phyloP scores from a whole-genome alignment of 2,113 vertebrate genomes.

The Salminus brasiliensis region DNA sequence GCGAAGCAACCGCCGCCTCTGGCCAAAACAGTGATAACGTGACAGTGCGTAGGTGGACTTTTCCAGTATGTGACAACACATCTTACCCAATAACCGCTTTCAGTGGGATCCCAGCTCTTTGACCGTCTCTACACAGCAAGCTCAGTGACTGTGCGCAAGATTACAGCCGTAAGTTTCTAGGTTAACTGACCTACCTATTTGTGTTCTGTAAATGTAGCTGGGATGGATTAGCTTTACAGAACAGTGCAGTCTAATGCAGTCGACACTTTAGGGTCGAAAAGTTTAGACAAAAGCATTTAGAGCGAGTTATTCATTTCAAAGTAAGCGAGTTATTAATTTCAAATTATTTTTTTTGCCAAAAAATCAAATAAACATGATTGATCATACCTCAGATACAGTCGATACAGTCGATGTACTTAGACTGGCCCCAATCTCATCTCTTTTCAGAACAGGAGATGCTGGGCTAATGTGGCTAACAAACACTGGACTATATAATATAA shows the following conservation, averaged over 20 bases:
- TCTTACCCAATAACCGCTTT: background rate
- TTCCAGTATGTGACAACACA: slow-evolving; percentile 24
- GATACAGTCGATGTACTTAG: too few relatives aligned
- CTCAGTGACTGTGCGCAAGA: background rate
- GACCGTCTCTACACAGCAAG: background rate
- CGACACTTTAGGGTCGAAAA: too few relatives aligned
- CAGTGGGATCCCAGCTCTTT: background rate
- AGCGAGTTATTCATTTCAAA: too few relatives aligned
- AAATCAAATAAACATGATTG: too few relatives aligned
- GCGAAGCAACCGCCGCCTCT: background rate
- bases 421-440: too few relatives aligned
- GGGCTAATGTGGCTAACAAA: too few relatives aligned
- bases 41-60: slow-evolving; percentile 10
- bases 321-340: too few relatives aligned
- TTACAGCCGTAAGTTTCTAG: background rate
- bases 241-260: too few relatives aligned
- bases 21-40: background rate
- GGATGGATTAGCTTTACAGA: background rate
- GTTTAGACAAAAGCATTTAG: background rate
- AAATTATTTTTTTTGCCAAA: too few relatives aligned
- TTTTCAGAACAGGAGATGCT: too few relatives aligned
- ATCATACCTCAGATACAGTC: too few relatives aligned
- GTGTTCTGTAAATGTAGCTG: background rate
- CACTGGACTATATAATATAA: too few relatives aligned
- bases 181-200: background rate